These are phyloP conservation scores for Brachyhypopomus gauderio DNA, from an alignment of 2,113 vertebrate genomes.

Conservation along the genomic window DNA sequence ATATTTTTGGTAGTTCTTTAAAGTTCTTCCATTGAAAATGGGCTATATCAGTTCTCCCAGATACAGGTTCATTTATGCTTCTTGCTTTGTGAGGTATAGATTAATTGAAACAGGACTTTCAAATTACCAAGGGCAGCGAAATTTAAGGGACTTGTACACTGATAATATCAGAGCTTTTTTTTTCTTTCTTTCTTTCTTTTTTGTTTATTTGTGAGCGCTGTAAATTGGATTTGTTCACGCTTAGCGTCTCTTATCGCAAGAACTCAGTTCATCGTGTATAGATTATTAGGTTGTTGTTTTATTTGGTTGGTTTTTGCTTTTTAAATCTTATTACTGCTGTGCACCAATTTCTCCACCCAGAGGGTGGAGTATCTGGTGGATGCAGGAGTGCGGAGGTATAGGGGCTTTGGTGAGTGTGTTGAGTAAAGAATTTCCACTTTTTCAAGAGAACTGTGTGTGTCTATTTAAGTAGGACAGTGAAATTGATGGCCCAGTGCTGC, in stretches of 20 bases:
- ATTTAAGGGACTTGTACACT: slow-evolving; percentile 36
- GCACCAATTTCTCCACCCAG: slow-evolving; percentile 41
- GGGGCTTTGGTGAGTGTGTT: slow-evolving; percentile 41
- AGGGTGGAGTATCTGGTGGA: slow-evolving; percentile 41
- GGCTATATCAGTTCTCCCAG: slow-evolving; percentile 50
- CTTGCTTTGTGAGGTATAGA: slow-evolving; percentile 46
- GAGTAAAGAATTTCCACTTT: slow-evolving; percentile 55
- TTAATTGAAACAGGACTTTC: slow-evolving; percentile 50
- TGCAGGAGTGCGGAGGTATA: slow-evolving; percentile 30
- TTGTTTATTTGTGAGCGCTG: slow-evolving; percentile 21
- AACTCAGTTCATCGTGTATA: slow-evolving; percentile 41
- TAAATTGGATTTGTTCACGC: slow-evolving; percentile 50
- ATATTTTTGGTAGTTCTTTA: slow-evolving; percentile 33
- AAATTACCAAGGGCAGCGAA: slow-evolving; percentile 34
- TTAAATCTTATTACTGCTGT: slow-evolving; percentile 25
- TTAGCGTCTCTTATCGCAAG: slow-evolving; percentile 49
- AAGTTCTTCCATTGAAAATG: slow-evolving; percentile 36
- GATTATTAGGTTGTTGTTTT: slow-evolving; percentile 42
- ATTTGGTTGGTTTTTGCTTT: slow-evolving; percentile 31
- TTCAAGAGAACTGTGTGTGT: slow-evolving; percentile 57
- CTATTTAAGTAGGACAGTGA: slow-evolving; percentile 66
- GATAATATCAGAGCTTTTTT: slow-evolving; percentile 45
- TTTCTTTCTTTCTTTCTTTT: background rate
- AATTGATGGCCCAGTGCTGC: slow-evolving; percentile 66
- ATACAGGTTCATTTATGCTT: slow-evolving; percentile 38